phyloP scores from a whole-genome alignment of 2,888 invertebrate genomes.

The Andrena flavipes region DNA sequence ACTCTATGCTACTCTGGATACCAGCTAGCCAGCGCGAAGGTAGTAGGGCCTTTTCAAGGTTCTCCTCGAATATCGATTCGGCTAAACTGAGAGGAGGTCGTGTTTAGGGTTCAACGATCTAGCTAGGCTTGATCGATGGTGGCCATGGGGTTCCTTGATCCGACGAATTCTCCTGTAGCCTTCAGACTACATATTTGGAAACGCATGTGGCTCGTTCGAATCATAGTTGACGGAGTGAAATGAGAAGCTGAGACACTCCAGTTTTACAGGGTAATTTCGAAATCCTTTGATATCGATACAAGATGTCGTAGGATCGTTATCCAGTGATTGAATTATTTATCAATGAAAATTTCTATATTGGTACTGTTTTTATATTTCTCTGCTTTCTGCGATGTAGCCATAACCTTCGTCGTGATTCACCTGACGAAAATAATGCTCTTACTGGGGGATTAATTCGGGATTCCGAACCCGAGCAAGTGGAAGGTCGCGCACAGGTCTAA shows the following conservation, averaged over 20 bases:
- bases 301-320: no score
- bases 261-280: not conserved
- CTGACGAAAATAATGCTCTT: slow-evolving; percentile 39
- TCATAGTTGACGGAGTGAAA: not conserved
- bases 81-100: slow-evolving; percentile 56
- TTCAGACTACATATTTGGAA: not conserved
- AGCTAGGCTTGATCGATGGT: slow-evolving; percentile 19
- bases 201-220: no score
- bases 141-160: not conserved
- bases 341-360: no score
- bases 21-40: slow-evolving; percentile 32
- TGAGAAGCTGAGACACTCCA: not conserved
- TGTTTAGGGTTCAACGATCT: slow-evolving; percentile 62
- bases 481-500: slow-evolving; percentile 60
- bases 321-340: no score
- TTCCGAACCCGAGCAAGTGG: slow-evolving; percentile 37
- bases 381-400: not conserved
- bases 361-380: not conserved
- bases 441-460: slow-evolving; percentile 31
- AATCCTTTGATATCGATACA: no score
- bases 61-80: slow-evolving; percentile 61
- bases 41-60: slow-evolving; percentile 54
- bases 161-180: not conserved
- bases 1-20: slow-evolving; percentile 40
- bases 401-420: slow-evolving; percentile 20